phyloP scores from a whole-genome alignment of 2,113 vertebrate species.

The Boleophthalmus pectinirostris region DNA sequence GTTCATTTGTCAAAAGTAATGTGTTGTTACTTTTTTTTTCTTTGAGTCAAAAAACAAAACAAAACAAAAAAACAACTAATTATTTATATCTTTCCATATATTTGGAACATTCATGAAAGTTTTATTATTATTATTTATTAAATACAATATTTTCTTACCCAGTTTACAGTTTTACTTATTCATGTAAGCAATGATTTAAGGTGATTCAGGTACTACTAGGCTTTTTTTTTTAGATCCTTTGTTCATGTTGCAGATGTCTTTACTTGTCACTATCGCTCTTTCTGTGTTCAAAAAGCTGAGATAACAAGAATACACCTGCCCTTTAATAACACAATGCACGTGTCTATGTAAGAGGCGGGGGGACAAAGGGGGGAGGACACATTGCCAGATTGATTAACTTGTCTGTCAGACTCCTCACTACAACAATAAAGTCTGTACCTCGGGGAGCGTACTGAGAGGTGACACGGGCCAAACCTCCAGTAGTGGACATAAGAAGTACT shows the following conservation, averaged over 20 bases:
- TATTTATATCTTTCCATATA: neutral
- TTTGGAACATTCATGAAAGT: too few relatives aligned
- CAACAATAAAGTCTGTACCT: conserved; percentile 75
- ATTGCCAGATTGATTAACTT: conserved; percentile 80
- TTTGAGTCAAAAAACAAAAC: too few relatives aligned
- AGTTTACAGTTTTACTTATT: too few relatives aligned
- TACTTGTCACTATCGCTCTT: conserved; percentile 3
- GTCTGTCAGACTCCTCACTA: conserved; percentile 66
- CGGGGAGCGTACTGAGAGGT: conserved; percentile 72
- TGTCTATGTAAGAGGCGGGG: conserved; percentile 4
- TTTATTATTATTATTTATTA: too few relatives aligned
- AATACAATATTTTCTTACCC: too few relatives aligned
- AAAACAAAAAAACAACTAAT: too few relatives aligned
- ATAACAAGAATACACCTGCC: conserved; percentile 54
- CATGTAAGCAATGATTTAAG: neutral
- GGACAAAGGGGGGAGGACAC: conserved; percentile 38
- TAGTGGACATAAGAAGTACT: too few relatives aligned
- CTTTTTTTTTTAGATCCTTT: neutral
- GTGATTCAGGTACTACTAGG: too few relatives aligned
- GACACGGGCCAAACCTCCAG: conserved; percentile 59
- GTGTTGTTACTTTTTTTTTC: too few relatives aligned
- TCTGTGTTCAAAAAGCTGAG: conserved; percentile 27
- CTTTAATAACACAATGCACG: conserved; percentile 36
- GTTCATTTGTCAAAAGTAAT: too few relatives aligned
- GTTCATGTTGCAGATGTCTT: neutral